phyloP scores from a whole-genome alignment of 2,888 invertebrate species.

The Eilema caniola region DNA sequence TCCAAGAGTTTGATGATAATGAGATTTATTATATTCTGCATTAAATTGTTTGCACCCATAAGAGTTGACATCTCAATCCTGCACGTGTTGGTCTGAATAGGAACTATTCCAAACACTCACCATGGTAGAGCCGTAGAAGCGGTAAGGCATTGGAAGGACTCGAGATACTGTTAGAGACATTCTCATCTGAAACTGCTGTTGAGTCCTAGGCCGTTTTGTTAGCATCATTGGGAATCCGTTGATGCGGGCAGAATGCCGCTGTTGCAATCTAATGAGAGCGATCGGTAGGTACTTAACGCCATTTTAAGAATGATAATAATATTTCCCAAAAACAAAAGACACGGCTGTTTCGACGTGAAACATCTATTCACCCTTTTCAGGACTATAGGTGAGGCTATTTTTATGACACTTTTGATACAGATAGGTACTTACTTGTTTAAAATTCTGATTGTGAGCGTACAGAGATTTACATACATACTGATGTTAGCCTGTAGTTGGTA shows the following conservation, averaged over 20 bases:
- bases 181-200: too few relatives aligned
- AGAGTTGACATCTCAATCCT: too few relatives aligned
- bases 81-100: too few relatives aligned
- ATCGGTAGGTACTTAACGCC: background rate
- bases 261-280: too few relatives aligned
- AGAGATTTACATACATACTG: background rate
- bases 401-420: background rate
- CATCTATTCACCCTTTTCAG: background rate
- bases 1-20: too few relatives aligned
- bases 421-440: background rate
- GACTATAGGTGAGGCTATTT: background rate
- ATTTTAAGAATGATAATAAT: background rate
- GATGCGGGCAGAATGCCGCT: background rate
- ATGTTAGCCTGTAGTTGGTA: background rate
- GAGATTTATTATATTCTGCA: too few relatives aligned
- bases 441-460: background rate
- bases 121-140: background rate
- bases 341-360: background rate
- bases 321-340: background rate
- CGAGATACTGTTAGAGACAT: too few relatives aligned
- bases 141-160: background rate
- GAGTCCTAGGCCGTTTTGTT: background rate
- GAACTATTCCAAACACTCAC: background rate
- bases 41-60: too few relatives aligned
- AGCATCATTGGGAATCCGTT: background rate